Evolutionary conservation across 1,140 invertebrate species (phyloP).

Genomic region (Diplogasteroides magnus): DNA sequence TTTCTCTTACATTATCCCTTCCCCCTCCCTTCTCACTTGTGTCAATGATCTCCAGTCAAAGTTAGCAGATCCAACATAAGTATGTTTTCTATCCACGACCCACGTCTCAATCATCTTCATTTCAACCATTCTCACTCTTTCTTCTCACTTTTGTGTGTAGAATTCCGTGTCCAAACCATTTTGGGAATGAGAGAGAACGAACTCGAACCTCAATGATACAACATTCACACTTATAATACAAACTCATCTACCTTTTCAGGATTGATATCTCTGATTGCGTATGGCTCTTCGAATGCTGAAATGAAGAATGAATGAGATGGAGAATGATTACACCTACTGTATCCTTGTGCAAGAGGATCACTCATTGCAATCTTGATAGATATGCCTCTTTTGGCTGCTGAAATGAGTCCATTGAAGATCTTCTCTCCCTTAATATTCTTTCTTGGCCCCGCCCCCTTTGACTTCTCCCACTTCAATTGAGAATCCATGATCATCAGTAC

Average conservation of each 20-base stretch:
- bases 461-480: not conserved
- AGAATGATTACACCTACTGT: too few relatives aligned
- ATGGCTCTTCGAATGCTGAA: not conserved
- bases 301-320: too few relatives aligned
- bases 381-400: constrained; percentile 9
- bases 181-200: constrained; percentile 74
- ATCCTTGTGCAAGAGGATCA: not conserved
- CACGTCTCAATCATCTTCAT: constrained; percentile 58
- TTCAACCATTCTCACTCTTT: not conserved
- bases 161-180: constrained; percentile 76
- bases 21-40: too few relatives aligned
- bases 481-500: constrained; percentile 8
- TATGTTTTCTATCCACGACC: constrained; percentile 68
- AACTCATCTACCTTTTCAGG: not conserved
- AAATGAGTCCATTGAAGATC: constrained; percentile 9
- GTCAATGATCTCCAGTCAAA: constrained; percentile 82
- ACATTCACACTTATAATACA: not conserved
- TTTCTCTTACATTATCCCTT: too few relatives aligned
- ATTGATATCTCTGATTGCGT: not conserved
- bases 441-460: not conserved
- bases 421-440: constrained; percentile 2
- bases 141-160: constrained; percentile 75
- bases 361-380: constrained; percentile 4
- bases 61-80: constrained; percentile 62
- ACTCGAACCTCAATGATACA: constrained; percentile 63